A percentile compares a stretch with the other conserved stretches of the same genome.
phyloP scores from a whole-genome alignment of 2,113 vertebrate species.

The Mesembrinibis cayennensis region DNA sequence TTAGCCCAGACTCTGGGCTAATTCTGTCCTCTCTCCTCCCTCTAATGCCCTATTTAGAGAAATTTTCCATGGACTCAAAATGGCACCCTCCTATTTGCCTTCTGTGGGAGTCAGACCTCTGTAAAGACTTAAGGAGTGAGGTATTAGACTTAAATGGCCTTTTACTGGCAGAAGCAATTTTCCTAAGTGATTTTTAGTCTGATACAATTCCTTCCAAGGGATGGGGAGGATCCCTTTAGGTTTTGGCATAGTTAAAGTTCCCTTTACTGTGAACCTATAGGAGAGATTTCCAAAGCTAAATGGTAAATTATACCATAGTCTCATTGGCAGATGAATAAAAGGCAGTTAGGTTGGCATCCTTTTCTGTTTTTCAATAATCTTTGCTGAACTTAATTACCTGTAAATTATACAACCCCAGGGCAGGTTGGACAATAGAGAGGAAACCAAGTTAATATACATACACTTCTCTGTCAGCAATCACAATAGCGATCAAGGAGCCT shows the following conservation, averaged over 20 bases:
- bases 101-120: not conserved
- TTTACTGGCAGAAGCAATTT: not conserved
- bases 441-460: not conserved
- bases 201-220: not conserved
- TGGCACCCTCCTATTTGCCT: not conserved
- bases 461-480: not conserved
- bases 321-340: constrained; percentile 10
- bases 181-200: not conserved
- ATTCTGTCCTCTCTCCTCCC: not conserved
- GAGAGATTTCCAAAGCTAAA: not conserved
- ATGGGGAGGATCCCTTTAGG: not conserved
- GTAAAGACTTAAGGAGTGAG: not conserved
- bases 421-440: not conserved
- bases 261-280: not conserved
- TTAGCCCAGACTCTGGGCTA: not conserved
- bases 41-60: not conserved
- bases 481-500: not conserved
- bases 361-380: not conserved
- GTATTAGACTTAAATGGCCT: not conserved
- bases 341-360: not conserved
- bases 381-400: constrained; percentile 22
- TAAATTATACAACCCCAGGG: not conserved
- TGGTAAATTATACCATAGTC: not conserved
- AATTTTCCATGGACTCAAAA: not conserved
- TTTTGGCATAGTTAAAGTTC: not conserved